A percentile compares a stretch with the other conserved stretches of the same genome.
phyloP scores from a whole-genome alignment of 2,888 invertebrate species.

The Nezara viridula region DNA sequence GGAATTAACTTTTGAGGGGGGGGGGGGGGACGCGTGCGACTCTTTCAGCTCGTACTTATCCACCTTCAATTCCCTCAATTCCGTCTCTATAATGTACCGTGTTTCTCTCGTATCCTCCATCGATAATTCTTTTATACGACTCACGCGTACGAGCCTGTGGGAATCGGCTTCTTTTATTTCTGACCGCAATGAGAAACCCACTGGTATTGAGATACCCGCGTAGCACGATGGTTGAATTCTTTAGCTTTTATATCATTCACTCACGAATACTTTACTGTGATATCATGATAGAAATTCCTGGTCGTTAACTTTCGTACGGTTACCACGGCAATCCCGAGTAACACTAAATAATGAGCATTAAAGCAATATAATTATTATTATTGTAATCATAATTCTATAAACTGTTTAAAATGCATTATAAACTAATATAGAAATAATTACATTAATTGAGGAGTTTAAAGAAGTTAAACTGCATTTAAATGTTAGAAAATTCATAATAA shows the following conservation, averaged over 20 bases:
- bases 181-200: slow-evolving; percentile 11
- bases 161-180: slow-evolving; percentile 18
- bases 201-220: background rate
- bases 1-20: slow-evolving; percentile 31
- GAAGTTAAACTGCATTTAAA: no score
- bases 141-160: slow-evolving; percentile 14
- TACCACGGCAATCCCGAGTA: background rate
- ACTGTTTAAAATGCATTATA: no score
- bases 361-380: background rate
- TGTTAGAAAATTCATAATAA: no score
- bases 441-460: no score
- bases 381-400: no score
- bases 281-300: background rate
- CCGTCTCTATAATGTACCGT: slow-evolving; percentile 1
- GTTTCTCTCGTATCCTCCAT: background rate
- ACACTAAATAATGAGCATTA: background rate
- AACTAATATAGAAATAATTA: no score
- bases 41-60: slow-evolving; percentile 26
- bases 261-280: background rate
- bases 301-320: background rate
- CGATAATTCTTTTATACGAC: slow-evolving; percentile 29
- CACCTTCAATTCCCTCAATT: background rate
- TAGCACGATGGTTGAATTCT: slow-evolving; percentile 1
- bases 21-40: slow-evolving; percentile 29
- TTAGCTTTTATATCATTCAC: slow-evolving; percentile 3